Base-by-base conservation (phyloP, 2,888 invertebrate species). In the Petrolisthes manimaculis region DNA sequence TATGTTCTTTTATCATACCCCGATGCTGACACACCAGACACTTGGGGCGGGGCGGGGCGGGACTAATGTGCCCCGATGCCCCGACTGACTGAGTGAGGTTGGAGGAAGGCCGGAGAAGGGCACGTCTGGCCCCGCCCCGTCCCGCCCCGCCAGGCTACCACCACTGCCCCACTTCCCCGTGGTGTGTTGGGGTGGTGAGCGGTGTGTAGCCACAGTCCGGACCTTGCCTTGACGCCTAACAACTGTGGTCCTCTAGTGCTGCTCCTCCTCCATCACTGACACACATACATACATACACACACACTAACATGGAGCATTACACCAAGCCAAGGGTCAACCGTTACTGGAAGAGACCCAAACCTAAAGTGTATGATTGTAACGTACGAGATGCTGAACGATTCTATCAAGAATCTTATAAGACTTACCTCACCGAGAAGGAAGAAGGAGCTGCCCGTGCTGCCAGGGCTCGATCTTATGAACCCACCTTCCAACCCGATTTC, bases 311-410 rank as follows among this genome's bases (percentile, higher is more conserved):
- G 87, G 87, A 80, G 51, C 77, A 61, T 86, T 87, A 87, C 71
- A 54, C 82, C 24, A 87, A 77, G 83, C 83, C 87, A 12, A 79
- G 56, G 61, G 77, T 86, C 83, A 90, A 90, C 83, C 86, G 90
- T 55, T 89, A 89, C 84, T 90, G 90, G 90, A 90, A 85, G 80
- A 84, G 90, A 21, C 90, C 90, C 69, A 90, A 90, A 74, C 90
- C 87, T 53, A 87, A 83, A 80, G 89, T 90, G 75, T 90, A 90
- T 61, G 90, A 90, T 18, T 90, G 90, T 84, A 90, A 90, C 81
- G 74, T 89, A 14, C 56, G 90, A 56, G 90, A 90, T 67, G 86
- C 86, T 4, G 90, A 90, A 37, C 84, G 89, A 51, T 89, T 90
- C 56, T 90, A 90, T 83, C 86, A 90, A 54, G 80, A 87, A 5